These are phyloP conservation scores for Amiota communis DNA, from an alignment of 2,888 invertebrate species.

Conservation along the genomic window DNA sequence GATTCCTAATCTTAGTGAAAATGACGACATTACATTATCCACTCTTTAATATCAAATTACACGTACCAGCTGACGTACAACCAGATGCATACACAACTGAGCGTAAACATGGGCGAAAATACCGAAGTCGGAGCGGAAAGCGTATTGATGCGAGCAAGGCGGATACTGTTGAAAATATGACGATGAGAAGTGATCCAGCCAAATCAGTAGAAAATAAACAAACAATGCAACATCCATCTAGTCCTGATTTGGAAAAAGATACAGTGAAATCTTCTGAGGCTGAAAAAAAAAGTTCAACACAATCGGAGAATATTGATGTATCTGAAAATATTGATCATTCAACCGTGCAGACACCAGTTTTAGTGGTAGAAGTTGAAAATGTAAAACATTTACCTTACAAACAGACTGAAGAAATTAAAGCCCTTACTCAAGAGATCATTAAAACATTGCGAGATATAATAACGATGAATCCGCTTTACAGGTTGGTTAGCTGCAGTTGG, in stretches of 20 bases:
- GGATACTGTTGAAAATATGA: neutral
- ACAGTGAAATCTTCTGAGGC: neutral
- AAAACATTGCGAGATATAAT: conserved; percentile 98
- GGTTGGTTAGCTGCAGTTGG: conserved; percentile 60
- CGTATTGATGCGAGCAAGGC: conserved; percentile 39
- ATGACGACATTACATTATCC: conserved; percentile 88
- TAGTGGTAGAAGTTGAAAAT: conserved; percentile 97
- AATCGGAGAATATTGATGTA: conserved; percentile 5
- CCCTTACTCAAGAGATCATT: conserved; percentile 95
- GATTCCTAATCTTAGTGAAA: conserved; percentile 66
- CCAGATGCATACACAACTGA: conserved; percentile 74
- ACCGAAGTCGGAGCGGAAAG: conserved; percentile 73
- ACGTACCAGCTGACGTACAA: conserved; percentile 83
- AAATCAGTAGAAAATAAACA: conserved; percentile 21
- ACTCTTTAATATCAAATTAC: conserved; percentile 86
- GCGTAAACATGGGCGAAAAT: conserved; percentile 69
- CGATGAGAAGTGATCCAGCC: conserved; percentile 29
- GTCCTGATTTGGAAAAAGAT: neutral
- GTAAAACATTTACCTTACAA: conserved; percentile 89
- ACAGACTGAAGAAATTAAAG: conserved; percentile 96
- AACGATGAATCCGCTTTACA: conserved; percentile 95
- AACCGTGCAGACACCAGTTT: conserved; percentile 75
- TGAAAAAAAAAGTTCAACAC: neutral
- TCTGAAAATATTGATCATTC: neutral
- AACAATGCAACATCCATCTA: no score